Percentiles rank a stretch among this genome's conserved stretches.
phyloP scores from a whole-genome alignment of 2,888 invertebrate genomes.

The Kryphioiulus occultus region DNA sequence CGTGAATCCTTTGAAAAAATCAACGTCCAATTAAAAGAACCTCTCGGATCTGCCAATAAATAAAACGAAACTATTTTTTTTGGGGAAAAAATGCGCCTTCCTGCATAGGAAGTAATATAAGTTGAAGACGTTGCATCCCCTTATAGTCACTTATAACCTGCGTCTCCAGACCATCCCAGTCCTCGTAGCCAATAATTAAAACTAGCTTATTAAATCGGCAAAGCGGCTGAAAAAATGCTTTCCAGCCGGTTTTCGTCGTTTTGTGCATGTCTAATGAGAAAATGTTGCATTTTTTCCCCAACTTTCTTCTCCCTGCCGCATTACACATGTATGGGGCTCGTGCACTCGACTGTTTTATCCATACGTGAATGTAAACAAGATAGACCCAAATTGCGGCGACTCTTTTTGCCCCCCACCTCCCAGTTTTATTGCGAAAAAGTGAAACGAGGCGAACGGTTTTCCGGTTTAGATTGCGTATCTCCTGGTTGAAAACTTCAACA shows the following conservation, averaged over 20 bases:
- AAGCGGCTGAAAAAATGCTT: not conserved
- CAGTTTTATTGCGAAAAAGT: not conserved
- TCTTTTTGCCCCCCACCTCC: not conserved
- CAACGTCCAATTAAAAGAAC: no score
- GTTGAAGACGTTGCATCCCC: not conserved
- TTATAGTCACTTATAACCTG: not conserved
- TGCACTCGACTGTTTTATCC: not conserved
- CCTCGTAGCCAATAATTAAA: not conserved
- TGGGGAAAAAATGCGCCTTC: no score
- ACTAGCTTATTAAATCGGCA: not conserved
- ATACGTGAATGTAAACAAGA: not conserved
- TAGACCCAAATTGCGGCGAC: not conserved
- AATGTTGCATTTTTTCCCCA: not conserved
- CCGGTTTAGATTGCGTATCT: not conserved
- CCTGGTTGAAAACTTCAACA: no score
- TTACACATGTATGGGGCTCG: not conserved
- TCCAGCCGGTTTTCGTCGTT: not conserved
- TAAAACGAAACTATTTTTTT: no score
- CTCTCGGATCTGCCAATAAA: no score
- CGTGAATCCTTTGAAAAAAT: no score
- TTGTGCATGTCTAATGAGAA: not conserved
- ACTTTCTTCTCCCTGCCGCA: not conserved
- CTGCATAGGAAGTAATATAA: no score
- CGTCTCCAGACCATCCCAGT: not conserved
- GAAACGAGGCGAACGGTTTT: not conserved